Percentiles rank a stretch among this genome's conserved stretches.
Conservation (phyloP, 2,797 vertebrate species). For the Oreochromis mossambicus region DNA sequence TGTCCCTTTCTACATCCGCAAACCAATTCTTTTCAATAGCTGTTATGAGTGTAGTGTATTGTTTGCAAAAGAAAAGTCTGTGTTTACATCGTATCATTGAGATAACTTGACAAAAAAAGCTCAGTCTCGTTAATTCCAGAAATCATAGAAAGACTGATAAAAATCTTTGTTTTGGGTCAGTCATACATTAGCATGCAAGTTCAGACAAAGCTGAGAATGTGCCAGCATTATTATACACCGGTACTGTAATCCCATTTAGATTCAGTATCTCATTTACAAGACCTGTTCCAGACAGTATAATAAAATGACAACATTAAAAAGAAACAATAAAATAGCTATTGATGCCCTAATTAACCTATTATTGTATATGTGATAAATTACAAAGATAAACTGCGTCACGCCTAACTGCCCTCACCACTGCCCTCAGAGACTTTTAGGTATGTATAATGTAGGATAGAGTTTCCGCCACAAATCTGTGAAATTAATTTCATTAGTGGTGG, state of each 20-base stretch:
- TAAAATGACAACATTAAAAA: neutral
- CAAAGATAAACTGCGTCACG: neutral
- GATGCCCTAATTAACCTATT: neutral
- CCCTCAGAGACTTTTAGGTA: neutral
- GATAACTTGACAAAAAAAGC: neutral
- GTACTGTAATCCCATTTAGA: neutral
- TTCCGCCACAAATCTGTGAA: neutral
- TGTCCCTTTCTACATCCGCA: neutral
- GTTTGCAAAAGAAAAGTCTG: neutral
- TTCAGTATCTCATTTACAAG: neutral
- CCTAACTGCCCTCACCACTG: neutral
- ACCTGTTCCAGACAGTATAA: neutral
- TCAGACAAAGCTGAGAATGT: neutral
- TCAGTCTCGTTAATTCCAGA: neutral
- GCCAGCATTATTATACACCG: neutral
- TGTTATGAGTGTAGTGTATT: neutral
- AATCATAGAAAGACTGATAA: neutral
- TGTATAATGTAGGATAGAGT: neutral
- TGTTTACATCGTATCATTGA: neutral
- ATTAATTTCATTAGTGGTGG: neutral
- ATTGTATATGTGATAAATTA: neutral
- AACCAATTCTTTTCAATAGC: neutral
- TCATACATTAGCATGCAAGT: neutral
- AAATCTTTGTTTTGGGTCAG: neutral
- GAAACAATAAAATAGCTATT: neutral